Conservation (phyloP, 2,113 vertebrate genomes). For the Saguinus midas region DNA sequence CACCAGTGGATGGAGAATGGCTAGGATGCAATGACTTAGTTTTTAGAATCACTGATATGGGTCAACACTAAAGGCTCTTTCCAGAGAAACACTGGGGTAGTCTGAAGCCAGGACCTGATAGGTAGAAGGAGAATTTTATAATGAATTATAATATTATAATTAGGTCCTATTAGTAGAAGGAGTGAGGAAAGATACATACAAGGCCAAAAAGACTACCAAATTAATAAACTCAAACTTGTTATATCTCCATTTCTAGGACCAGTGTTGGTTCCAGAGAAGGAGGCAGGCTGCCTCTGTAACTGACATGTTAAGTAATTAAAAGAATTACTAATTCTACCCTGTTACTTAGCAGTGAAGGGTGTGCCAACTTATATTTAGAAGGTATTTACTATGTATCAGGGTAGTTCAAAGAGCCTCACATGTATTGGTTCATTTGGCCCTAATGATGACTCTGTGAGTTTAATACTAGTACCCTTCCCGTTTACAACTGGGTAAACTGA, state of each 20-base stretch:
- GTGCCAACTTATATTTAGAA: neutral
- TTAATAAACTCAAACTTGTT: neutral
- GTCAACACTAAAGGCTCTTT: neutral
- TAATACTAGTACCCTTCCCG: neutral
- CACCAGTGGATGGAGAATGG: neutral
- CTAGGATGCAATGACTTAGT: neutral
- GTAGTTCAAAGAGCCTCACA: neutral
- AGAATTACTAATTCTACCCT: neutral
- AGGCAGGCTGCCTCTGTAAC: neutral
- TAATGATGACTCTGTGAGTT: neutral
- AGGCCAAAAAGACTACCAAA: neutral
- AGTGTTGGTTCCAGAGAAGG: neutral
- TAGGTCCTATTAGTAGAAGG: neutral
- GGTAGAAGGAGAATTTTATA: neutral
- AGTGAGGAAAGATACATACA: neutral
- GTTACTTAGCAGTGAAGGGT: neutral
- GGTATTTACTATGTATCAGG: neutral
- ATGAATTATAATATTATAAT: neutral
- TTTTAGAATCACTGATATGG: neutral
- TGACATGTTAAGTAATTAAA: neutral
- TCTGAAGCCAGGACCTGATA: neutral
- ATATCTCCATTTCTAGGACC: neutral
- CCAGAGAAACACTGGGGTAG: neutral
- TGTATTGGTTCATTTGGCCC: neutral
- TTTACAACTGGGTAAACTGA: neutral